Evolutionary conservation across 2,113 vertebrate genomes (phyloP), one percentile per base, ranked within the genome.

Genomic region (Ardeotis arabs): DNA sequence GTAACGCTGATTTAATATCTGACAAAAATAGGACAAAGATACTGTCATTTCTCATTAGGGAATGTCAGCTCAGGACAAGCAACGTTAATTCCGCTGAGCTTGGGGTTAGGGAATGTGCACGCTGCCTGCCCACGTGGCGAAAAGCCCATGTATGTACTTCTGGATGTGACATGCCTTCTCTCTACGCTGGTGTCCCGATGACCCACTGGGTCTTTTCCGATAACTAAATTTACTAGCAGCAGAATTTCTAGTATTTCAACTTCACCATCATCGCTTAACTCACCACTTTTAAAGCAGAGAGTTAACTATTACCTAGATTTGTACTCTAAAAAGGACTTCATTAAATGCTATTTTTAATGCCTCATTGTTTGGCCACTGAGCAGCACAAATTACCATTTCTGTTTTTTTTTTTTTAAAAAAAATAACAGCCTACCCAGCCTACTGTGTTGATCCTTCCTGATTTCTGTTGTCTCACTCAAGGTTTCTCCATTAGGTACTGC

Each of bases 21-120:
- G 73, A 96, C 68, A 92, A 96, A 96, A 97, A 96, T 86, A 96
- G 95, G 87, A 96, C 93, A 96, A 93, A 95, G 89, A 60, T 52
- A 59, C 28, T 35, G 87, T 96, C 96, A 96, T 91, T 94, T 97
- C 93, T 96, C 97, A 97, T 96, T 95, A 96, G 96, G 87, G 95
- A 96, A 88, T 6, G 20, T 23, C 68, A 63, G 83, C 55, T 93
- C 93, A 75, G 73, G 37, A 86, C 64, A 95, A 95, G 93, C 94
- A 88, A 88, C 64, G 68, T 60, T 84, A 59, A 89, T 79, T 75
- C 76, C 20, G 55, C 52, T 27, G 70, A 75, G 78, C 74, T 49
- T 9, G 29, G 39, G 59, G 59, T 27, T 47, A 89, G 37, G 78
- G 92, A 91, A 75, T 53, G 76, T 52, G 50, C 77, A 56, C 4